These are phyloP conservation scores for Cyclina sinensis DNA, from an alignment of 1,140 invertebrate species.

Conservation along the genomic window DNA sequence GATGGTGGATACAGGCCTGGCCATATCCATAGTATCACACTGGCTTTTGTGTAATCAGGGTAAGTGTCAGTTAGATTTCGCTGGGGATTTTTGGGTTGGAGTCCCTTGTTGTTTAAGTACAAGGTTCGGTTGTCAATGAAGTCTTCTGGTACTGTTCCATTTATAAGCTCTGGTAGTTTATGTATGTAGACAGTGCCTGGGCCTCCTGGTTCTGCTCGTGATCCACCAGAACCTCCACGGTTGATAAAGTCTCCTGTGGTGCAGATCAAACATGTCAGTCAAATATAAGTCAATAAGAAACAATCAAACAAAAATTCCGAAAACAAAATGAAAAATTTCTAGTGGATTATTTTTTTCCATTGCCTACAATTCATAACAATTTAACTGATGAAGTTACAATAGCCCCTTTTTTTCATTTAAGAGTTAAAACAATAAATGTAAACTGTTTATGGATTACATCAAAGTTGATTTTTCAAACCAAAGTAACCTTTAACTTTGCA, in stretches of 20 bases:
- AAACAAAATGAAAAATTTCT: too few species aligned
- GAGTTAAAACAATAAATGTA: too few species aligned
- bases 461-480: too few species aligned
- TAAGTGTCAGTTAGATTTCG: slow-evolving; percentile 74
- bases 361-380: too few species aligned
- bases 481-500: too few species aligned
- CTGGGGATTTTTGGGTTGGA: slow-evolving; percentile 58
- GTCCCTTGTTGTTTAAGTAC: slow-evolving; percentile 73
- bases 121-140: slow-evolving; percentile 77
- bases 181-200: slow-evolving; percentile 80
- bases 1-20: slow-evolving; percentile 72
- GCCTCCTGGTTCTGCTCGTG: slow-evolving; percentile 74
- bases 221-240: slow-evolving; percentile 74
- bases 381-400: too few species aligned
- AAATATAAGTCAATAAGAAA: too few species aligned
- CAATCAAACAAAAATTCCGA: too few species aligned
- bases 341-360: too few species aligned
- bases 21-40: slow-evolving; percentile 76
- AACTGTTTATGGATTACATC: too few species aligned
- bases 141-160: slow-evolving; percentile 37
- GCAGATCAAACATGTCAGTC: background rate
- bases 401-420: too few species aligned
- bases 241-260: slow-evolving; percentile 75
- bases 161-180: slow-evolving; percentile 68
- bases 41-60: slow-evolving; percentile 64